These are phyloP conservation scores for Coreius guichenoti DNA, from an alignment of 2,797 vertebrate genomes.

Conservation along the genomic window DNA sequence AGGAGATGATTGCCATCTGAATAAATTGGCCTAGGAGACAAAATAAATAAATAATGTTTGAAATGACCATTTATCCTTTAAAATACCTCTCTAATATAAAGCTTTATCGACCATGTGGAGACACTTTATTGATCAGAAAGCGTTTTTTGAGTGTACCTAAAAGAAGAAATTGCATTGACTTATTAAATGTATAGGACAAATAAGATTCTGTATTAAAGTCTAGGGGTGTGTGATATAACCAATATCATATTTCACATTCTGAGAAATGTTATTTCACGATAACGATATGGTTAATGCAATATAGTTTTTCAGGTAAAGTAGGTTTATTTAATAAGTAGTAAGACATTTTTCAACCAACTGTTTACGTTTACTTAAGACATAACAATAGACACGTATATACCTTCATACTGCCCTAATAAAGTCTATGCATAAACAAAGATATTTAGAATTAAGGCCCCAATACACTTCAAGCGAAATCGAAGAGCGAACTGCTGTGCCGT, in stretches of 20 bases:
- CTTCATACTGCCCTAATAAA: neutral
- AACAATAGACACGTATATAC: neutral
- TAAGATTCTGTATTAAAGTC: too few species aligned
- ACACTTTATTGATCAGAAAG: constrained; percentile 4
- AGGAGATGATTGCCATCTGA: constrained; percentile 85
- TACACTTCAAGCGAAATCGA: neutral
- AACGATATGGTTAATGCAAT: neutral
- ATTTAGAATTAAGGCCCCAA: neutral
- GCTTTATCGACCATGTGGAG: neutral
- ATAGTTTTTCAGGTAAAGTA: neutral
- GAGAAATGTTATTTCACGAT: neutral
- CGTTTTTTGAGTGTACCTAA: neutral
- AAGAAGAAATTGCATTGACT: neutral
- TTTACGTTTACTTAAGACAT: neutral
- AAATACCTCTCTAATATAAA: neutral
- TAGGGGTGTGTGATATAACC: too few species aligned
- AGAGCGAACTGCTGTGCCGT: neutral
- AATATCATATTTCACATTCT: too few species aligned
- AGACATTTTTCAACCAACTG: neutral
- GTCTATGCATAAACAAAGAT: neutral
- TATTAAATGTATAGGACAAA: neutral
- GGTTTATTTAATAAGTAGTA: neutral
- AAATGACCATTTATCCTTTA: neutral
- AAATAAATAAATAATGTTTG: constrained; percentile 25
- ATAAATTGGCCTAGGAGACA: constrained; percentile 79